A percentile compares a stretch with the other conserved stretches of the same genome.
These are phyloP conservation scores for Setophaga petechia DNA, from an alignment of 2,113 vertebrate genomes.

Conservation along the genomic window DNA sequence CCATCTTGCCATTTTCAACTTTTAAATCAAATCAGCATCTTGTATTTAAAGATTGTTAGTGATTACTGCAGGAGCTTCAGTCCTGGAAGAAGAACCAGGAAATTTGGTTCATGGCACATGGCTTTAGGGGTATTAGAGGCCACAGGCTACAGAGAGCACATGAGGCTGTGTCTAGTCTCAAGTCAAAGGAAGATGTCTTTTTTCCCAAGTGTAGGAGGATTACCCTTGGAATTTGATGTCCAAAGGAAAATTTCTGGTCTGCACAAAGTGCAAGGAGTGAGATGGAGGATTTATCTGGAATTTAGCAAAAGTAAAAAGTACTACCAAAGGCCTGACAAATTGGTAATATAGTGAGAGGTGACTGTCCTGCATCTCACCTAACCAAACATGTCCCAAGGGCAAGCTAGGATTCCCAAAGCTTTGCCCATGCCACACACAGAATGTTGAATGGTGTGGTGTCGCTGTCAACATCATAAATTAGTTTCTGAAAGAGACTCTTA, in stretches of 20 bases:
- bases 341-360: neutral
- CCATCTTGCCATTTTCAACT: neutral
- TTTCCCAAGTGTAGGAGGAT: neutral
- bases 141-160: neutral
- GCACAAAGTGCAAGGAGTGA: neutral
- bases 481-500: neutral
- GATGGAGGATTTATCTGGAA: neutral
- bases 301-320: neutral
- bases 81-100: neutral
- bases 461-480: neutral
- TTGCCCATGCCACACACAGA: neutral
- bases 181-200: neutral
- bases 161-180: accelerated
- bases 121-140: neutral
- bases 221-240: neutral
- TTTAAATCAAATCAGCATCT: neutral
- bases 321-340: neutral
- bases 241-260: neutral
- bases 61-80: neutral
- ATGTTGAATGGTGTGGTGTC: neutral
- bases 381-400: neutral
- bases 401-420: neutral
- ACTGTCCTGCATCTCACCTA: neutral
- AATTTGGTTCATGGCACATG: neutral
- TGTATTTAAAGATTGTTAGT: neutral